Evolutionary conservation across 2,888 invertebrate genomes (phyloP).

Genomic region (Melanostoma scalare): DNA sequence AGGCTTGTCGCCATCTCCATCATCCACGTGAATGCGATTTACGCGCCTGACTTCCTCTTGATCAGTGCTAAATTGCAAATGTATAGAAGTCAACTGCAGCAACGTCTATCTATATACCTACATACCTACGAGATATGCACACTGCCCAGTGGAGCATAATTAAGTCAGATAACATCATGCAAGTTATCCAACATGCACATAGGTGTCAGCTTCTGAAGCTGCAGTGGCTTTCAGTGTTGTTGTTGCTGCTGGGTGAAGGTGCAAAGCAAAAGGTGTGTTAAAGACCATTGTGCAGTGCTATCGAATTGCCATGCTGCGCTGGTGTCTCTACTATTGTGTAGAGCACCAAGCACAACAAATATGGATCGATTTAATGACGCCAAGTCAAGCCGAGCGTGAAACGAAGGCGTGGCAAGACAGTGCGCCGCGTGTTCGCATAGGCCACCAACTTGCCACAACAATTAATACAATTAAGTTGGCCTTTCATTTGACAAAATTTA

Average conservation of each 20-base stretch:
- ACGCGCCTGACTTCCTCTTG: slow-evolving; percentile 30
- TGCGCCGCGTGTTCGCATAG: slow-evolving; percentile 31
- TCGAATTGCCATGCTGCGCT: slow-evolving; percentile 41
- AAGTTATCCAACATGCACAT: slow-evolving; percentile 65
- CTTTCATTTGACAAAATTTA: slow-evolving; percentile 61
- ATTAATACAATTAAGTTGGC: slow-evolving; percentile 66
- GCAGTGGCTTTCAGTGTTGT: neutral
- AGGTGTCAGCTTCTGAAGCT: slow-evolving; percentile 55
- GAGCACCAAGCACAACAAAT: slow-evolving; percentile 45
- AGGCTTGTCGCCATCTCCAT: slow-evolving; percentile 20
- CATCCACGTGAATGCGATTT: slow-evolving; percentile 40
- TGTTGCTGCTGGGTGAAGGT: slow-evolving; percentile 35
- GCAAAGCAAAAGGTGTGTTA: slow-evolving; percentile 54
- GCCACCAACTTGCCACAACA: slow-evolving; percentile 40
- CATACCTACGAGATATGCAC: slow-evolving; percentile 19
- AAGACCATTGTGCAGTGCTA: slow-evolving; percentile 43
- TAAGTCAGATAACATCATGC: slow-evolving; percentile 69
- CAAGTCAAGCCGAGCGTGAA: slow-evolving; percentile 51
- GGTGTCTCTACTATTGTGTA: slow-evolving; percentile 40
- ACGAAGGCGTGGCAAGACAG: slow-evolving; percentile 65
- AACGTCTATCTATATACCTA: slow-evolving; percentile 35
- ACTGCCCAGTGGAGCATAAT: slow-evolving; percentile 62
- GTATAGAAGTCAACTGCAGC: slow-evolving; percentile 18
- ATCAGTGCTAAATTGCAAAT: slow-evolving; percentile 36
- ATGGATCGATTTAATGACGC: slow-evolving; percentile 66